Base-by-base conservation (phyloP, 1,140 invertebrate species). In the Meloidogyne hapla region DNA sequence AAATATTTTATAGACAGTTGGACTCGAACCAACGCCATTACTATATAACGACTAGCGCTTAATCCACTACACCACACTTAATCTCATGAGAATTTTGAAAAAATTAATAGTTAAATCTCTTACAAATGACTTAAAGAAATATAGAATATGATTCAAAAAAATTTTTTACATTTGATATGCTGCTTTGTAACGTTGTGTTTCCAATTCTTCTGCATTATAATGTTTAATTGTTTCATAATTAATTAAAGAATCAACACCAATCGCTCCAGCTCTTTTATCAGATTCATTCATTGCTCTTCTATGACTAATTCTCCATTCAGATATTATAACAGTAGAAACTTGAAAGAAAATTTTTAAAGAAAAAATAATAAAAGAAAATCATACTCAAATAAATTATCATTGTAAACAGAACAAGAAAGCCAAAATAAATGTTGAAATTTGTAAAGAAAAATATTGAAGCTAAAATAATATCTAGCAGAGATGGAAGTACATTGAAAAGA, bases 221-320 rank as follows among this genome's bases (percentile, higher is more conserved):
- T 98, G 97, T 88, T 98, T 98, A 0, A 97, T 95, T 5, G 95
- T 98, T 89, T 98, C 95, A 89, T 95, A 97, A 89, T 98, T 98
- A 0, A 98, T 89, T 48, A 98, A 89, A n/a, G 95, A 96, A 87
- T 98, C 95, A 0, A 97, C 94, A 76, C 93, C 95, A 66, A 92
- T 91, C n/a, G 94, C 92, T 85, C 93, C 92, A 72, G 92, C 91
- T 67, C 92, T 93, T 88, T 98, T 98, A 85, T 98, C 95, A 0
- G 93, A 92, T 23, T 92, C 88, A 88, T 98, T 98, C 93, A 95
- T 95, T 18, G 92, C 90, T 40, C 94, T 89, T 83, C 95, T 92
- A 87, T 92, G 97, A 87, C 96, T 95, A 0, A 94, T 97, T 45
- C 95, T 90, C 95, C 95, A 98, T 89, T 98, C 95, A 1, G 95